Evolutionary conservation across 2,113 vertebrate species (phyloP), one percentile per base, ranked within the genome.

Genomic region (Dipodomys ordii): DNA sequence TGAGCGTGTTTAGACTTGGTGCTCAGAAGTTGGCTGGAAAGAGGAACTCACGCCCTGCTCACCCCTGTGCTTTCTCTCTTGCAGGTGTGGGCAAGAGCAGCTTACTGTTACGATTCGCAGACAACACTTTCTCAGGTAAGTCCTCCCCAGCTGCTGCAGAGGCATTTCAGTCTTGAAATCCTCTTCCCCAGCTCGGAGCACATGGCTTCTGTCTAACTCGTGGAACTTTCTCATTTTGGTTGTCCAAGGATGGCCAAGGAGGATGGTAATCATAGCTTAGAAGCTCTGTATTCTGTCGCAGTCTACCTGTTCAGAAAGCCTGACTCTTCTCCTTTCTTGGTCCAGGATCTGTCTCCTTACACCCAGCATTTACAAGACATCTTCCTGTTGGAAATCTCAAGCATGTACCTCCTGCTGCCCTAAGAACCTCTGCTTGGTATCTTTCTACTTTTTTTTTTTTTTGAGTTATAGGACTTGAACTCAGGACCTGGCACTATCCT

Each of bases 81-180:
- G 1, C 97, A 99, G 99, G 99, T 98, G 99, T 99, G 96, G 99
- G 99, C 97, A 99, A 99, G 98, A 99, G 99, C 99, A 99, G 99
- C 98, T 98, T 99, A 96, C 98, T 99, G 87, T 98, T 99, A 97
- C 99, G 99, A 87, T 99, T 99, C 96, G 99, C 99, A 98, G 99
- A 99, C 98, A 99, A 99, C 98, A 99, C 99, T 4, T 99, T 99
- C 98, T 99, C 99, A 99, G 99, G 99, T 99, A 96, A 96, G 99
- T 98, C 62, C 53, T 87, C 83, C 81, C 88, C 25, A 32, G 73
- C 27, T 86, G 65, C 88, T 87, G 76, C 27, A 16, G 72, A 46
- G 57, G 16, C 72, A 16, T 69, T 67, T 39, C 10, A 25, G 49
- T 49, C 94, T 79, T 79, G 44, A 84, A 73, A 89, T 81, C n/a